Evolutionary conservation across 1,140 invertebrate species (phyloP).

Genomic region (Ladona fulva): DNA sequence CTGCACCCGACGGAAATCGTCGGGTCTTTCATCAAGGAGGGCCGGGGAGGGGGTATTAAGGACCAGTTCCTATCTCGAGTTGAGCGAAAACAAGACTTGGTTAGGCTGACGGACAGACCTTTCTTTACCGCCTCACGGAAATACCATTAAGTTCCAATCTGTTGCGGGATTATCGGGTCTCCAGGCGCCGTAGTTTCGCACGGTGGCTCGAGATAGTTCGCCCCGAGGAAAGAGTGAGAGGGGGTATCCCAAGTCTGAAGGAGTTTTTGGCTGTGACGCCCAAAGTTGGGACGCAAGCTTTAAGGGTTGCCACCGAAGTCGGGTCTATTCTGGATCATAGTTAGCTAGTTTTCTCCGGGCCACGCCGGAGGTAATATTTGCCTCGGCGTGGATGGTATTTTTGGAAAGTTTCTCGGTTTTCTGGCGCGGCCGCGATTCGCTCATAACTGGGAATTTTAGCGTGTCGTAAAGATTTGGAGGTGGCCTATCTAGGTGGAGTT

Average conservation of each 20-base stretch:
- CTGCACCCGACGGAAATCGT: no score
- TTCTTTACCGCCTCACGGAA: neutral
- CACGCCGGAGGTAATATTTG: neutral
- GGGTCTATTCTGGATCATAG: neutral
- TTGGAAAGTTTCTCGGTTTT: no score
- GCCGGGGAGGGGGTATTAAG: neutral
- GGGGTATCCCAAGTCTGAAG: neutral
- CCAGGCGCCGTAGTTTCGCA: neutral
- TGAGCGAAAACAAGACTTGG: neutral
- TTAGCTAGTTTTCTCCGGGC: neutral
- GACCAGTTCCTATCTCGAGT: neutral
- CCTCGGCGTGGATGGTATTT: no score
- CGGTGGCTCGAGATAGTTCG: neutral
- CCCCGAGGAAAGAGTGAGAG: neutral
- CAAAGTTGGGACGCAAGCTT: neutral
- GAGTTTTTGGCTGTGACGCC: neutral
- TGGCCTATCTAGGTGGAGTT: no score
- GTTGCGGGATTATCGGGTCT: neutral
- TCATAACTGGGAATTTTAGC: no score
- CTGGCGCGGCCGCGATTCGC: no score
- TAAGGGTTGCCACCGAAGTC: neutral
- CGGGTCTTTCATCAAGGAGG: no score
- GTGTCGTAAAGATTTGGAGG: no score
- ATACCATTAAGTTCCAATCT: conserved; percentile 5
- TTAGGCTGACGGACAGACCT: neutral